Percentiles rank a stretch among this genome's conserved stretches.
Conservation (phyloP, 2,888 invertebrate genomes). For the Diarsia dahlii region DNA sequence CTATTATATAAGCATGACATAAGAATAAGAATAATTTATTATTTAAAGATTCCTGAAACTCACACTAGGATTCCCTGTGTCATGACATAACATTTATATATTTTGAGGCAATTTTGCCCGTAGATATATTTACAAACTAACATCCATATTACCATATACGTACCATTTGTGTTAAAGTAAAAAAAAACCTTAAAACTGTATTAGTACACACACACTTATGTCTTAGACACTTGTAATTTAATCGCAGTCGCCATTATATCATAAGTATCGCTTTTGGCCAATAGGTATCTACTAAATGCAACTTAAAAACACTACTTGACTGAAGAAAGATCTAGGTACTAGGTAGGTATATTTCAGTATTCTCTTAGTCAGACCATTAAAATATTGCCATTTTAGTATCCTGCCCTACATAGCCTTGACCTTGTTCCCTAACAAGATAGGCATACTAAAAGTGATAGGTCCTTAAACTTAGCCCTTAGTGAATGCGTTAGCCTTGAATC, state of each 20-base stretch:
- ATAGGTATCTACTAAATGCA: background rate
- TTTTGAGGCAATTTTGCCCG: too few relatives aligned
- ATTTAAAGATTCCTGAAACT: too few relatives aligned
- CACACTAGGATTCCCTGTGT: too few relatives aligned
- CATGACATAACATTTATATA: too few relatives aligned
- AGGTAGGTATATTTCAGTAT: background rate
- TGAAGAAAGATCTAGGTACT: background rate
- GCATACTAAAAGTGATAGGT: conserved; percentile 22
- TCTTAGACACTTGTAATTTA: too few relatives aligned
- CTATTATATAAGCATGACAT: too few relatives aligned
- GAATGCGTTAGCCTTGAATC: conserved; percentile 33
- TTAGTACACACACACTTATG: too few relatives aligned
- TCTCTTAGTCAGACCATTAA: background rate
- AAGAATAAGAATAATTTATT: too few relatives aligned
- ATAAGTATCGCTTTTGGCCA: background rate
- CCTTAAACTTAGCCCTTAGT: conserved; percentile 32
- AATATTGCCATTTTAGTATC: background rate
- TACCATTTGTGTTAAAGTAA: too few relatives aligned
- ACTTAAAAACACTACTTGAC: background rate
- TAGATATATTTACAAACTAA: too few relatives aligned
- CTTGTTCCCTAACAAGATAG: conserved; percentile 35
- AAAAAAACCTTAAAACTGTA: too few relatives aligned
- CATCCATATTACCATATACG: too few relatives aligned
- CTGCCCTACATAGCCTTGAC: background rate
- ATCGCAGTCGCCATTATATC: background rate